Conservation (phyloP, 2,888 invertebrate genomes). For the Eueremaeus valkanovi region DNA sequence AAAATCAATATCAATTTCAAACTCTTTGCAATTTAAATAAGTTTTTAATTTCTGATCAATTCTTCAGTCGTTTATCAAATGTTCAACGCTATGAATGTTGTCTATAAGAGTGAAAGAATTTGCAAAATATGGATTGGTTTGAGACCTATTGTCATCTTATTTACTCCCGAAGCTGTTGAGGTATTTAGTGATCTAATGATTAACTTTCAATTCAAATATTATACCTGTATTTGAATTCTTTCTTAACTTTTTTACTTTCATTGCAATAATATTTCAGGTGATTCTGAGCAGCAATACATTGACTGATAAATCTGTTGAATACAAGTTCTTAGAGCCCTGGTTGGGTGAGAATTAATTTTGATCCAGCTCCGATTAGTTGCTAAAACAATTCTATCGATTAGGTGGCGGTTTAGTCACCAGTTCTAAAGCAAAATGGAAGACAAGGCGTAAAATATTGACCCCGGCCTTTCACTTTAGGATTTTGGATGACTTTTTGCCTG, state of each 20-base stretch:
- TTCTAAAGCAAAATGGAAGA: constrained; percentile 46
- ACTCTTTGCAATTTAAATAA: too few relatives aligned
- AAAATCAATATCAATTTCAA: too few relatives aligned
- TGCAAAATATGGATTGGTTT: constrained; percentile 42
- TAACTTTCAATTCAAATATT: too few relatives aligned
- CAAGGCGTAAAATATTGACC: constrained; percentile 46
- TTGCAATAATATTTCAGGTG: constrained; percentile 38
- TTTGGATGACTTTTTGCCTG: constrained; percentile 46
- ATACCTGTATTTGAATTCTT: too few relatives aligned
- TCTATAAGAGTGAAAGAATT: constrained; percentile 40
- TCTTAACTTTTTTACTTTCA: too few relatives aligned
- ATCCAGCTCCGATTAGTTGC: too few relatives aligned
- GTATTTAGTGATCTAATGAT: constrained; percentile 10
- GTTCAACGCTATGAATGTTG: constrained; percentile 34
- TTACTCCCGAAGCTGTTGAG: constrained; percentile 43
- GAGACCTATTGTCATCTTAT: constrained; percentile 41
- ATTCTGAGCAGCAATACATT: constrained; percentile 52
- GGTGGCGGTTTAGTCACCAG: constrained; percentile 56
- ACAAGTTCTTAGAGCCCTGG: constrained; percentile 56
- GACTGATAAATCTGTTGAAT: constrained; percentile 53
- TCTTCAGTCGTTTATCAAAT: constrained; percentile 43
- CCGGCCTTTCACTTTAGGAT: constrained; percentile 48
- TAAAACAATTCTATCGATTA: background rate
- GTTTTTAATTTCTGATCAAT: background rate
- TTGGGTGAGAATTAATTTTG: constrained; percentile 48